Base-by-base conservation (phyloP, 2,113 vertebrate species). In the Pithys albifrons region DNA sequence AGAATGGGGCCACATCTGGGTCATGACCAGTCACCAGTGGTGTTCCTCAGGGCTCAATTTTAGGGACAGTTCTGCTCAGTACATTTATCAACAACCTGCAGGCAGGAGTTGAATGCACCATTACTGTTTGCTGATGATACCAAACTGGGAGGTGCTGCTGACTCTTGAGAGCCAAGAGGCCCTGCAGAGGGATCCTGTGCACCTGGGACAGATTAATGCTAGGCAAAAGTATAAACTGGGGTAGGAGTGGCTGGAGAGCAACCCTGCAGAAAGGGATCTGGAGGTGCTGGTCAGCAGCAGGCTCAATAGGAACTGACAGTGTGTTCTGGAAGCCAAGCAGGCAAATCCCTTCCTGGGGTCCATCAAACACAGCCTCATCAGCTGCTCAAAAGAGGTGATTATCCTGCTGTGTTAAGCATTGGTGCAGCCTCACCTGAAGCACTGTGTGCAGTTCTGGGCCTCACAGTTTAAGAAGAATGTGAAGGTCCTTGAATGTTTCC, bases 21-120 rank as follows among this genome's bases (percentile, higher is more conserved):
- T 74, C 65, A 6, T 0, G 3, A 43, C 27, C 1, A 3, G 9
- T 31, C 48, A 75, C n/a, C 31, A 37, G 49, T 2, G 1, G 11
- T 58, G 49, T 0, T 54, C 22, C 61, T 35, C 57, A 74, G 29
- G 19, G 27, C 22, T 64, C 55, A n/a, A 1, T 45, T 45, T 58
- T 31, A 55, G 31, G 57, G 45, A 19, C 39, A 35, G 18, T 13
- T n/a, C 19, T 39, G 17, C 23, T 75, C 31, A n/a, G 24, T 24
- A 24, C 5, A 64, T 39, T 65, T 59, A 64, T 45, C 55, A 70
- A 41, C 1, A 3, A 33, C 24, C 49, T 70, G 51, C 27, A 70
- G 37, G 39, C 7, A 33, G 49, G 22, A 48, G 25, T 2, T 74
- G 27, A 91, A 84, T 10, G 12, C 57, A 70, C 12, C 12, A 10